These are phyloP conservation scores for Leptinotarsa texana DNA, from an alignment of 1,140 invertebrate genomes.

Conservation along the genomic window DNA sequence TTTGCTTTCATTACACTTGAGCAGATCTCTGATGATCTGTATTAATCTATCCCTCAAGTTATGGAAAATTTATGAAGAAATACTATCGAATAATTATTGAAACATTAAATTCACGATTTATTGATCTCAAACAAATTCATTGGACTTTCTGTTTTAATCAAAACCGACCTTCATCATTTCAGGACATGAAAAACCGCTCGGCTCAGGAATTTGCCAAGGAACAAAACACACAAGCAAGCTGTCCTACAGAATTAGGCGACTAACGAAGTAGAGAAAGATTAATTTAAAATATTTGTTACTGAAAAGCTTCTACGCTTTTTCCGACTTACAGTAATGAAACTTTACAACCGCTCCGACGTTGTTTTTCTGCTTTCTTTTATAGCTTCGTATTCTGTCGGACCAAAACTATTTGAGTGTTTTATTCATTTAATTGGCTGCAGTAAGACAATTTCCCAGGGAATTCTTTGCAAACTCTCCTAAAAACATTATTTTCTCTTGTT, in stretches of 20 bases:
- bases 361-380: slow-evolving; percentile 35
- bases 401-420: slow-evolving; percentile 34
- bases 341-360: slow-evolving; percentile 31
- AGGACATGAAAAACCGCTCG: too few species aligned
- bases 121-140: too few species aligned
- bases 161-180: too few species aligned
- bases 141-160: too few species aligned
- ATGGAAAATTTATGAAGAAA: too few species aligned
- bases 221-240: not conserved
- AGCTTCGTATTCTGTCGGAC: slow-evolving; percentile 27
- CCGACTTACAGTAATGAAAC: slow-evolving; percentile 32
- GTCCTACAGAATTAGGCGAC: slow-evolving; percentile 20
- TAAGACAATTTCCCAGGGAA: slow-evolving; percentile 30
- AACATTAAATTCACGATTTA: too few species aligned
- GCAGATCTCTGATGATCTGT: too few species aligned
- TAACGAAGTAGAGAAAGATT: slow-evolving; percentile 28
- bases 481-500: too few species aligned
- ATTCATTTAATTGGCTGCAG: slow-evolving; percentile 35
- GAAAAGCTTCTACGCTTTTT: slow-evolving; percentile 29
- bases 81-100: too few species aligned
- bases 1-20: too few species aligned
- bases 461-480: not conserved
- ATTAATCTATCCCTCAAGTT: too few species aligned
- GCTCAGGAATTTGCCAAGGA: too few species aligned
- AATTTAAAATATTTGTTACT: slow-evolving; percentile 34